Percentiles rank a stretch among this genome's conserved stretches.
Evolutionary conservation across 2,888 invertebrate genomes (phyloP).

Genomic region (Xanthorhoe designata): DNA sequence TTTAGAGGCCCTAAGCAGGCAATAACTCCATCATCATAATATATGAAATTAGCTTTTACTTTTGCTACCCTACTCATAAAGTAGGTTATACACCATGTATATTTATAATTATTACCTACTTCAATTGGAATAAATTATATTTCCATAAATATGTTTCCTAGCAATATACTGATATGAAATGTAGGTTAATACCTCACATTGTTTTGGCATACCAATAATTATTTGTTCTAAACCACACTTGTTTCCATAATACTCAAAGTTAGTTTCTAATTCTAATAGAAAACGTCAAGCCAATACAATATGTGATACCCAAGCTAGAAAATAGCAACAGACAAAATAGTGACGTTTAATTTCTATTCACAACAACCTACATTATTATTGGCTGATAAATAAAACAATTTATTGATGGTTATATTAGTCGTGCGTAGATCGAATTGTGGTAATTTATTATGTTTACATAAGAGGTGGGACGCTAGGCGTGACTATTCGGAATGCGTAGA

Average conservation of each 20-base stretch:
- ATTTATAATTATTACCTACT: too few relatives aligned
- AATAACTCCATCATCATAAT: background rate
- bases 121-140: constrained; percentile 6
- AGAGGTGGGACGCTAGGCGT: constrained; percentile 59
- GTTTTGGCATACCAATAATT: constrained; percentile 17
- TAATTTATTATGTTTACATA: constrained; percentile 73
- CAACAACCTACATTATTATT: constrained; percentile 51
- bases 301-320: constrained; percentile 30
- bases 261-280: constrained; percentile 33
- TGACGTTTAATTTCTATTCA: constrained; percentile 61
- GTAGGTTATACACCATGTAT: background rate
- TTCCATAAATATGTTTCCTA: constrained; percentile 3
- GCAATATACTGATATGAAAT: constrained; percentile 12
- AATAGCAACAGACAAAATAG: constrained; percentile 52
- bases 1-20: background rate
- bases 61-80: background rate
- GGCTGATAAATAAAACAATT: constrained; percentile 65
- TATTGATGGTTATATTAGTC: constrained; percentile 56
- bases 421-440: constrained; percentile 59
- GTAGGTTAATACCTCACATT: constrained; percentile 15
- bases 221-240: constrained; percentile 18
- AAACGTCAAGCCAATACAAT: constrained; percentile 35
- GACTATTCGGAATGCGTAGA: constrained; percentile 69
- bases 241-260: constrained; percentile 19
- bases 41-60: background rate